These are phyloP conservation scores for Pseudochaenichthys georgianus DNA, from an alignment of 2,797 vertebrate genomes.

Conservation along the genomic window DNA sequence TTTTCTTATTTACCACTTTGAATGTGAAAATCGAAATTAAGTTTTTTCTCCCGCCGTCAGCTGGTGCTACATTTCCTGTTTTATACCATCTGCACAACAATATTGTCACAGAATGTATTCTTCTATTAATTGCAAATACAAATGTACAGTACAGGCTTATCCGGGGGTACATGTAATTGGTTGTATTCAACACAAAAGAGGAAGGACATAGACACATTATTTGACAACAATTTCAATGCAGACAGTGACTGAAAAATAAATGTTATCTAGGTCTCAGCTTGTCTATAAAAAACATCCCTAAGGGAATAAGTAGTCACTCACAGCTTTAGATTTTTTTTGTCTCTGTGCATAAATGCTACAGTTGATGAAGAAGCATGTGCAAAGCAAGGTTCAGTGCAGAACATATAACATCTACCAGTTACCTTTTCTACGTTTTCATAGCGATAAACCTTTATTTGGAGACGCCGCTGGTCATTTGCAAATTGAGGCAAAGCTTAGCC, in stretches of 20 bases:
- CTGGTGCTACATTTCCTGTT: slow-evolving; percentile 14
- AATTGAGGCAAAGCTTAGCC: slow-evolving; percentile 34
- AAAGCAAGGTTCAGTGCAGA: slow-evolving; percentile 72
- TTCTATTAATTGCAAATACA: slow-evolving; percentile 37
- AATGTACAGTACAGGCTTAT: slow-evolving; percentile 39
- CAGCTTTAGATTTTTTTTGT: slow-evolving; percentile 61
- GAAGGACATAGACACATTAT: slow-evolving; percentile 17
- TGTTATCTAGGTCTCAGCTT: slow-evolving; percentile 43
- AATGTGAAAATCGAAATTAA: neutral
- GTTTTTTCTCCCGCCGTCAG: neutral
- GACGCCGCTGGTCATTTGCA: slow-evolving; percentile 29
- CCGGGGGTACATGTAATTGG: slow-evolving; percentile 52
- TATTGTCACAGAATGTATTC: slow-evolving; percentile 24
- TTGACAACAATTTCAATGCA: slow-evolving; percentile 37
- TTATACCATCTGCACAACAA: slow-evolving; percentile 22
- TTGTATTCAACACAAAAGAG: slow-evolving; percentile 44
- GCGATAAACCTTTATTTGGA: slow-evolving; percentile 21
- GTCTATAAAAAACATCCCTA: slow-evolving; percentile 56
- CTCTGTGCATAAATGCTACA: slow-evolving; percentile 76
- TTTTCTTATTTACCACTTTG: slow-evolving; percentile 4
- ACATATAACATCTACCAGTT: slow-evolving; percentile 57
- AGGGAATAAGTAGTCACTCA: slow-evolving; percentile 59
- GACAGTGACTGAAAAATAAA: slow-evolving; percentile 49
- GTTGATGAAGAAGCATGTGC: slow-evolving; percentile 74
- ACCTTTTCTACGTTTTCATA: slow-evolving; percentile 28